Conservation (phyloP, 30 jellyfish, hydroid and myxozoan genomes). For the Euphysa ruthae region DNA sequence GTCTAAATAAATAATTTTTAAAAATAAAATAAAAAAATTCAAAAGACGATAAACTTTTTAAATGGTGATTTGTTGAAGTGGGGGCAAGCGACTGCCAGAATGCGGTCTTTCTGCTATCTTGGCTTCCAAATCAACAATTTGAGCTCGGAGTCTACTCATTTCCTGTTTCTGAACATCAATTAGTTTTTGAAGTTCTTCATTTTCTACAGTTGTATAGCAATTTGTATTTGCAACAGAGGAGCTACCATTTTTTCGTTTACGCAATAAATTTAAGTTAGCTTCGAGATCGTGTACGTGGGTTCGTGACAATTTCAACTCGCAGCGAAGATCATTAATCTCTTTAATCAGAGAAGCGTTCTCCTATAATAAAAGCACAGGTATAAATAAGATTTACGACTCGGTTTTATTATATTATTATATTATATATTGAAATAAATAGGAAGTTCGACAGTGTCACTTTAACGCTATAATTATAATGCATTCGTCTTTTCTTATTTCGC, state of each 20-base stretch:
- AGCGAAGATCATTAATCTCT: constrained; percentile 87
- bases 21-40: too few species aligned
- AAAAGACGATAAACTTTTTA: too few species aligned
- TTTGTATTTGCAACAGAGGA: constrained; percentile 14
- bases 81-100: constrained; percentile 72
- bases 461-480: too few species aligned
- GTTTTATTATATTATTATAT: too few species aligned
- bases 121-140: constrained; percentile 70
- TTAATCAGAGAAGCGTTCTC: constrained; percentile 82
- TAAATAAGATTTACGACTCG: too few species aligned
- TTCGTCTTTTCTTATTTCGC: too few species aligned
- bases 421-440: too few species aligned
- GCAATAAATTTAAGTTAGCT: constrained; percentile 59
- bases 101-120: constrained; percentile 84
- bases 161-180: constrained; percentile 86
- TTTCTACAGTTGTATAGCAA: constrained; percentile 28
- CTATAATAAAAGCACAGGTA: constrained; percentile 25
- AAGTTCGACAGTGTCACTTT: too few species aligned
- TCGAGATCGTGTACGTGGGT: constrained; percentile 86
- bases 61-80: constrained; percentile 35
- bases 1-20: too few species aligned
- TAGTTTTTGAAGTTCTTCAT: constrained; percentile 59
- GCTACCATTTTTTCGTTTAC: constrained; percentile 45
- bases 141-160: constrained; percentile 62
- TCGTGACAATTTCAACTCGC: constrained; percentile 81